These are phyloP conservation scores for Eulemur coronatus DNA, from an alignment of 2,797 vertebrate species.

Conservation along the genomic window DNA sequence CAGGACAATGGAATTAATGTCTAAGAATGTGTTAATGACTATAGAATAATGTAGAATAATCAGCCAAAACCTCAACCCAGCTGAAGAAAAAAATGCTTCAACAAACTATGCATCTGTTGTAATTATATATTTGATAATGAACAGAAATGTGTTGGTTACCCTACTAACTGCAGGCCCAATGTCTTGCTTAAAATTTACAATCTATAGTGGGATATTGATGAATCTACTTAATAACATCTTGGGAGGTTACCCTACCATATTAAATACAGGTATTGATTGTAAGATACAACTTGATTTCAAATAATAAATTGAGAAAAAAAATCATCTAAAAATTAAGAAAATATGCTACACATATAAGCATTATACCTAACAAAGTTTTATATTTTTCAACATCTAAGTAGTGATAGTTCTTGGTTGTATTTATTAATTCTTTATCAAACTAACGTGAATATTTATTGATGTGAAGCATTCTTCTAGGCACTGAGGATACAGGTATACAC, in stretches of 20 bases:
- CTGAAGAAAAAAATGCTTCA: not conserved
- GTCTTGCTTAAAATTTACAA: not conserved
- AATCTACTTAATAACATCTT: not conserved
- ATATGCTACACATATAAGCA: not conserved
- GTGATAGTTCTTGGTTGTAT: not conserved
- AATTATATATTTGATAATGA: not conserved
- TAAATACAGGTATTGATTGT: not conserved
- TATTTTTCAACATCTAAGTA: not conserved
- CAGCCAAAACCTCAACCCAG: not conserved
- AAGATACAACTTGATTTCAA: not conserved
- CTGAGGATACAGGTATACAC: not conserved
- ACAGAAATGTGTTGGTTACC: not conserved
- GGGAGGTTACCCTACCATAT: not conserved
- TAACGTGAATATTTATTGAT: not conserved
- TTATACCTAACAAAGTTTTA: not conserved
- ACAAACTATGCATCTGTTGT: not conserved
- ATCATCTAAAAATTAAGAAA: not conserved
- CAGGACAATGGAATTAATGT: not conserved
- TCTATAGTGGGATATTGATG: not conserved
- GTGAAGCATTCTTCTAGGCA: not conserved
- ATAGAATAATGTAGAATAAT: not conserved
- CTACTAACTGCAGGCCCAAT: not conserved
- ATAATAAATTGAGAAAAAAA: not conserved
- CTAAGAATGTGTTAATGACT: not conserved
- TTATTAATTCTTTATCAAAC: slow-evolving; percentile 7